Evolutionary conservation across 64 coral and sea anemone genomes (phyloP), one percentile per base, ranked within the genome.

Genomic region (Acropora yongei): DNA sequence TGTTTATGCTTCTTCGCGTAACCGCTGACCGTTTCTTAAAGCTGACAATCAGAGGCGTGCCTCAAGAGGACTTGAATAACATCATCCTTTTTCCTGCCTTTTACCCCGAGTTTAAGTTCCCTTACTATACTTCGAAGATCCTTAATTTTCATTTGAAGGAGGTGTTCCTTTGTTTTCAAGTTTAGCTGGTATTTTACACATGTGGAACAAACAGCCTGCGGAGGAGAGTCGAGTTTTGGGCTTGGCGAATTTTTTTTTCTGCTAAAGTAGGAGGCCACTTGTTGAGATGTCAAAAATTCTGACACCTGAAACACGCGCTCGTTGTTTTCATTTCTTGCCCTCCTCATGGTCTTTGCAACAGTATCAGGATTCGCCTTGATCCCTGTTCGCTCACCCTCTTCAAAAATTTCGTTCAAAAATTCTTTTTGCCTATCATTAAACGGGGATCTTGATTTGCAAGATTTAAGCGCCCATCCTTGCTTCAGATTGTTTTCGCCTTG

Each of bases 51-150:
- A 8, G 68, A 71, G 6, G 14, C 8, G 14, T 71, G 68, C 8
- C 16, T 71, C 5, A 71, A 5, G 68, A 71, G 68, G 20, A 71
- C 68, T 71, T 71, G 68, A 71, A 71, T 17, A 30, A 71, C 18
- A 71, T 71, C 68, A 71, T 1, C 14, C 18, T 71, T 71, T 71
- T 71, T 71, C 51, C 68, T 71, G 68, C 68, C 18, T 17, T n/a
- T 71, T 71, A 71, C 68, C 68, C 68, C 68, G 18, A 71, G 68
- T 71, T 71, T 17, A 71, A 71, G 68, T 71, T 71, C 68, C 5
- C 8, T 71, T 71, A 71, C 68, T 12, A 71, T 71, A n/a, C 20
- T 17, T 30, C 3, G 8, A 71, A 71, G 68, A 71, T 12, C 68
- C 18, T 71, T 71, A 17, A 71, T 71, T 5, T 17, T 71, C 13